Percentiles rank a stretch among this genome's conserved stretches.
These are phyloP conservation scores for Prionailurus viverrinus DNA, from an alignment of 2,113 vertebrate genomes.

Conservation along the genomic window DNA sequence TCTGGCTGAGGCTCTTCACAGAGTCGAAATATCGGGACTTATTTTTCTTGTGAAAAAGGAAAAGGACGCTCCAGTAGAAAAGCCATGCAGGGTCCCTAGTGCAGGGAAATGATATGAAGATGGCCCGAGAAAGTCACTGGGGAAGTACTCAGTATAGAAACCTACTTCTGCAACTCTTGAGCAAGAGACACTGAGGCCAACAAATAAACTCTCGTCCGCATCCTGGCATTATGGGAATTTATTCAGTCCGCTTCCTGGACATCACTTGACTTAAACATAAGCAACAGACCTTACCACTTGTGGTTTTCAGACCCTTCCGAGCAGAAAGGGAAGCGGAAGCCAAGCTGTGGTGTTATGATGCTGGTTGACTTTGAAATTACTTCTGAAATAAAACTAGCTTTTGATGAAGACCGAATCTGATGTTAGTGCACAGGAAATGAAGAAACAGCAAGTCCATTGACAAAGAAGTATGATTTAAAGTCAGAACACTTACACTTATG, in stretches of 20 bases:
- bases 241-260: background rate
- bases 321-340: background rate
- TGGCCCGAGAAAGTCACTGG: accelerated
- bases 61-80: background rate
- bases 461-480: background rate
- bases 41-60: background rate
- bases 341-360: background rate
- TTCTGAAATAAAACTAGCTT: background rate
- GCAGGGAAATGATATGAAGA: background rate
- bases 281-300: background rate
- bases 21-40: background rate
- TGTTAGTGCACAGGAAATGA: background rate
- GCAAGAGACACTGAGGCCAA: background rate
- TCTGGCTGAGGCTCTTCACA: background rate
- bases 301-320: background rate
- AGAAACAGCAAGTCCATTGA: background rate
- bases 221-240: background rate
- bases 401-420: background rate
- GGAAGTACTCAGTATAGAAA: background rate
- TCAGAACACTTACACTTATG: background rate
- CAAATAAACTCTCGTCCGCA: background rate
- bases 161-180: background rate
- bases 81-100: background rate
- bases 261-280: background rate
- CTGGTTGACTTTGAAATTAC: background rate